phyloP scores from a whole-genome alignment of 2,888 invertebrate genomes.

The Drosophila prostipennis region DNA sequence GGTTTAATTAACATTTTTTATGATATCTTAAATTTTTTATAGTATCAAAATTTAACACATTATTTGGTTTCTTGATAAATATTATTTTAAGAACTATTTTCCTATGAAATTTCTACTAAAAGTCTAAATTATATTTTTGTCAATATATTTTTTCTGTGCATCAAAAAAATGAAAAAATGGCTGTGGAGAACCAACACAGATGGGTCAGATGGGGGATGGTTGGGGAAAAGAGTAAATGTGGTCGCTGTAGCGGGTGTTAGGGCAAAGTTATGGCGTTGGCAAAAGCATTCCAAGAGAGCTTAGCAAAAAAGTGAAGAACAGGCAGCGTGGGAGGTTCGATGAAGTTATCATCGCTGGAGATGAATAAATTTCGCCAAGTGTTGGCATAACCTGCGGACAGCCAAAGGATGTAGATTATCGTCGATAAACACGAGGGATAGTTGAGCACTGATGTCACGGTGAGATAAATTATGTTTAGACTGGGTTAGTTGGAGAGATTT shows the following conservation, averaged over 20 bases:
- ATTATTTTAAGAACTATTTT: neutral
- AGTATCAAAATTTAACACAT: too few species aligned
- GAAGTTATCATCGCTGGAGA: constrained; percentile 41
- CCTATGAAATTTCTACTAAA: too few species aligned
- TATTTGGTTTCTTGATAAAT: too few species aligned
- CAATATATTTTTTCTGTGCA: constrained; percentile 27
- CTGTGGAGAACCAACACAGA: constrained; percentile 41
- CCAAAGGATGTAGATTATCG: constrained; percentile 36
- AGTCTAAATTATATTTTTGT: too few species aligned
- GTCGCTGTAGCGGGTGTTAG: constrained; percentile 22
- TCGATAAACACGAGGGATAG: constrained; percentile 33
- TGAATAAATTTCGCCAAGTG: constrained; percentile 46
- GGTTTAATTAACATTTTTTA: too few species aligned
- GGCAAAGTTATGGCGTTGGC: constrained; percentile 63
- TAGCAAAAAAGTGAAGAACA: constrained; percentile 49
- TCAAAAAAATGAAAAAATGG: constrained; percentile 38
- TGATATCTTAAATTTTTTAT: too few species aligned
- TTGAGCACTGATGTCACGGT: neutral
- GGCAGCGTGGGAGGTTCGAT: constrained; percentile 43
- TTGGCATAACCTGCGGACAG: constrained; percentile 28
- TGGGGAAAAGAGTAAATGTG: neutral
- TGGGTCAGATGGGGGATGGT: constrained; percentile 27
- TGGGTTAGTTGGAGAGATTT: neutral
- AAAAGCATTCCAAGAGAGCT: constrained; percentile 54
- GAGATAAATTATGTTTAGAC: constrained; percentile 19